Evolutionary conservation across 2,113 vertebrate species (phyloP).

Genomic region (Hucho hucho): DNA sequence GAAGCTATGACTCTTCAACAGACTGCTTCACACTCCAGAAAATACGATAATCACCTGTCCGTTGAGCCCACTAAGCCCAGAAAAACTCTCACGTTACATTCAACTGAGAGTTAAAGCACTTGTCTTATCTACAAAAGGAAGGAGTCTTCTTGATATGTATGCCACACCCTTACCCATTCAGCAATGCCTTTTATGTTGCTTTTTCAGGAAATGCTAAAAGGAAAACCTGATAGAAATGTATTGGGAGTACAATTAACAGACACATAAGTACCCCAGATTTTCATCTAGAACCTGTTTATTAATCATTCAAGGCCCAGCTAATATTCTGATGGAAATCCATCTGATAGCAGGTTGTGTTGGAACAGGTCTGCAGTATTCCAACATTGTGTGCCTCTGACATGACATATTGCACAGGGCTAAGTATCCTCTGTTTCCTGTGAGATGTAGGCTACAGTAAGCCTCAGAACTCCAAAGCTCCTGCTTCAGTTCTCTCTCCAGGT

Average conservation of each 20-base stretch:
- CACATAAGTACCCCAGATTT: not conserved
- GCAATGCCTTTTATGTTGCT: not conserved
- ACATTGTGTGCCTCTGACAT: no score
- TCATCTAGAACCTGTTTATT: not conserved
- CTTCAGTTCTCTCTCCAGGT: not conserved
- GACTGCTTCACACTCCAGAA: conserved; percentile 27
- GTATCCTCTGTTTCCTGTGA: not conserved
- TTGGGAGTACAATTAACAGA: not conserved
- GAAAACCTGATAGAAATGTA: not conserved
- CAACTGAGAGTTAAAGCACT: conserved; percentile 11
- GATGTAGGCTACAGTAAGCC: not conserved
- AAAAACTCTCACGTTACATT: conserved; percentile 24
- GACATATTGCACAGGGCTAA: no score
- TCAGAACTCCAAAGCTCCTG: not conserved
- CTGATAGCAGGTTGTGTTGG: no score
- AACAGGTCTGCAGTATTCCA: no score
- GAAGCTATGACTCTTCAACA: conserved; percentile 41
- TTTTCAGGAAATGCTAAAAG: not conserved
- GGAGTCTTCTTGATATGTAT: not conserved
- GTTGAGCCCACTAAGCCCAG: conserved; percentile 16
- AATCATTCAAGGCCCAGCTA: not conserved
- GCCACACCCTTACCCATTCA: not conserved
- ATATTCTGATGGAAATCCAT: not conserved
- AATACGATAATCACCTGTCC: not conserved
- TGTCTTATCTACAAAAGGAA: conserved; percentile 23